Evolutionary conservation across 2,888 invertebrate species (phyloP).

Genomic region (Atrina japonica): DNA sequence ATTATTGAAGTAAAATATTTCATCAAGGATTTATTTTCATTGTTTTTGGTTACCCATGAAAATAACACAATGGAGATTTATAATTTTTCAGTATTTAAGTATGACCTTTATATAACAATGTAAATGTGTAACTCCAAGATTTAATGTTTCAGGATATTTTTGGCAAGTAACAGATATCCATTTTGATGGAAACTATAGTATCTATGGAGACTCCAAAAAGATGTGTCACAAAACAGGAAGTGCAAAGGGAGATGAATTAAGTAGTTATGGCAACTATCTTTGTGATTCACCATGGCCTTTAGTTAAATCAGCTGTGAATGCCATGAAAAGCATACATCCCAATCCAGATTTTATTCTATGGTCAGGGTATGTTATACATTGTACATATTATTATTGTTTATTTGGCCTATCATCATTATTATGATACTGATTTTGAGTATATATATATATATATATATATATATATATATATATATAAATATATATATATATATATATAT

Average conservation of each 20-base stretch:
- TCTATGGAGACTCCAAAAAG: slow-evolving; percentile 88
- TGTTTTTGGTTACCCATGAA: too few species aligned
- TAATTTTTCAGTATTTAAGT: too few species aligned
- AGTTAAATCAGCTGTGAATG: slow-evolving; percentile 92
- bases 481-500: too few species aligned
- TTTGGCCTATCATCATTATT: too few species aligned
- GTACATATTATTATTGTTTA: background rate
- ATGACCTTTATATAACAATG: too few species aligned
- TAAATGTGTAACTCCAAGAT: too few species aligned
- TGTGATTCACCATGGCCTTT: slow-evolving; percentile 95
- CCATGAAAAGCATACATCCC: slow-evolving; percentile 91
- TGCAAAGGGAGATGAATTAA: slow-evolving; percentile 31
- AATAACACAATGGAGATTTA: too few species aligned
- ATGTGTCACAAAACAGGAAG: slow-evolving; percentile 76
- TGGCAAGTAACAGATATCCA: slow-evolving; percentile 98
- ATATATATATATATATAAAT: too few species aligned
- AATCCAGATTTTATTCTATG: slow-evolving; percentile 96
- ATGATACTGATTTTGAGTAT: too few species aligned
- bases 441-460: too few species aligned
- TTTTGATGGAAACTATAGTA: slow-evolving; percentile 91
- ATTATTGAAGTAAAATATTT: too few species aligned
- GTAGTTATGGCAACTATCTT: slow-evolving; percentile 87
- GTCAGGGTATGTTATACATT: slow-evolving; percentile 89
- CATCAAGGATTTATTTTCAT: too few species aligned
- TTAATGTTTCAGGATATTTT: slow-evolving; percentile 95